Percentiles rank a stretch among this genome's conserved stretches.
phyloP scores from a whole-genome alignment of 2,797 vertebrate genomes.

The Aplochiton taeniatus region DNA sequence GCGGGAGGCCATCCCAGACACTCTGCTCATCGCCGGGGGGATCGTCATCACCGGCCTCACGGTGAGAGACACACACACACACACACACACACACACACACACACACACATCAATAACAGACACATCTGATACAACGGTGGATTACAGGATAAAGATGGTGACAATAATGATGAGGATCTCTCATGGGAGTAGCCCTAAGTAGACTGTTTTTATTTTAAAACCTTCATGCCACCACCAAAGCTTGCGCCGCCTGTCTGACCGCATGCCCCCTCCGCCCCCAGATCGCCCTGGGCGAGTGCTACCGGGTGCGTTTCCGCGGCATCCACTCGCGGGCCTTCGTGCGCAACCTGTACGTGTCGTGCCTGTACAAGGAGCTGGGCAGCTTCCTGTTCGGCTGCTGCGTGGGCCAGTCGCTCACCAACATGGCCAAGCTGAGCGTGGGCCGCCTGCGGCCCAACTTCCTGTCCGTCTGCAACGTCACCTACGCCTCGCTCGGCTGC shows the following conservation, averaged over 20 bases:
- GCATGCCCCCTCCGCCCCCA: no score
- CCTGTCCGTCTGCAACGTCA: conserved; percentile 75
- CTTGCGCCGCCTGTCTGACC: no score
- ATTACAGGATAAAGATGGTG: neutral
- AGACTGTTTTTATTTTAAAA: no score
- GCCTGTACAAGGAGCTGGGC: conserved; percentile 80
- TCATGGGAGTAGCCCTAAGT: no score
- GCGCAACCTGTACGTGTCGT: conserved; percentile 68
- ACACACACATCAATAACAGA: neutral
- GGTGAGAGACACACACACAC: conserved; percentile 60
- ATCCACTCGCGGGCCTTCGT: conserved; percentile 66
- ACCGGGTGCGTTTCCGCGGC: conserved; percentile 62
- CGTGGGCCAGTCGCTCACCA: conserved; percentile 78
- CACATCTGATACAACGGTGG: neutral
- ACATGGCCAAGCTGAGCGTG: conserved; percentile 80
- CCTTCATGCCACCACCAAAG: no score
- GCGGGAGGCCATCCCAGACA: conserved; percentile 72
- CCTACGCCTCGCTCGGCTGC: conserved; percentile 70
- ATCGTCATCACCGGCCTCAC: conserved; percentile 75
- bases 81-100: neutral
- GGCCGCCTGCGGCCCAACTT: conserved; percentile 81
- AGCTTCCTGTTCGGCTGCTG: conserved; percentile 80
- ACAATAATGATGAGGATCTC: no score
- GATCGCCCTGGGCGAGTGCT: no score
- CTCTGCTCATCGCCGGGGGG: conserved; percentile 72